Evolutionary conservation across 2,888 invertebrate species (phyloP), one percentile per base, ranked within the genome.

Genomic region (Panzeria rudis): DNA sequence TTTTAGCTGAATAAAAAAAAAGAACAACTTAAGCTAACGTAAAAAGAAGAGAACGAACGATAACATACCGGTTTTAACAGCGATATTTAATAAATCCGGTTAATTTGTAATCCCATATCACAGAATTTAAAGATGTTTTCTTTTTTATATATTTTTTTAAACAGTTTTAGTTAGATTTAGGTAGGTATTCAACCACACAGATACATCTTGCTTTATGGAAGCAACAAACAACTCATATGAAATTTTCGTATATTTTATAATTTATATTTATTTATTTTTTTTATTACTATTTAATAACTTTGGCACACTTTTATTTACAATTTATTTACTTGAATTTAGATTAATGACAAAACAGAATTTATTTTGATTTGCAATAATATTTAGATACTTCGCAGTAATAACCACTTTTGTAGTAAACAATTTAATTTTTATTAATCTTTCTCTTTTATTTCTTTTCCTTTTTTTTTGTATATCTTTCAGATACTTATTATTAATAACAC

Each of bases 81-180:
- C 56, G 59, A 41, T 66, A 35, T 56, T 80, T 80, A 68, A 68
- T 59, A 80, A 80, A 80, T 80, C 80, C 80, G 73, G 80, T 80
- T 73, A 73, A 73, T 73, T 73, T 80, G 66, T 80, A 80, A 80
- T 80, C 80, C 73, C 72, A 80, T 80, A 72, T 56, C 72, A 72
- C 64, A 66, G 72, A 72, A 72, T 47, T 71, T 56, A 23, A 72
- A 79, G 71, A 72, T 59, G 64, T 72, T 80, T 56, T 64, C 35
- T 25, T 23, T 56, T 47, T 50, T 25, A 9, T 38, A 29, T 29
- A 29, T 62, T 47, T 59, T 59, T 20, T 75, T 29, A 13, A 20
- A 75, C 52, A 52, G 1, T 61, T 17, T 29, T 29, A 35, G 56
- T 44, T 66, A 20, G 11, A 25, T 59, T 66, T 47, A 41, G 44